Percentiles rank a stretch among this genome's conserved stretches.
Evolutionary conservation across 2,888 invertebrate species (phyloP).

Genomic region (Candidula unifasciata): DNA sequence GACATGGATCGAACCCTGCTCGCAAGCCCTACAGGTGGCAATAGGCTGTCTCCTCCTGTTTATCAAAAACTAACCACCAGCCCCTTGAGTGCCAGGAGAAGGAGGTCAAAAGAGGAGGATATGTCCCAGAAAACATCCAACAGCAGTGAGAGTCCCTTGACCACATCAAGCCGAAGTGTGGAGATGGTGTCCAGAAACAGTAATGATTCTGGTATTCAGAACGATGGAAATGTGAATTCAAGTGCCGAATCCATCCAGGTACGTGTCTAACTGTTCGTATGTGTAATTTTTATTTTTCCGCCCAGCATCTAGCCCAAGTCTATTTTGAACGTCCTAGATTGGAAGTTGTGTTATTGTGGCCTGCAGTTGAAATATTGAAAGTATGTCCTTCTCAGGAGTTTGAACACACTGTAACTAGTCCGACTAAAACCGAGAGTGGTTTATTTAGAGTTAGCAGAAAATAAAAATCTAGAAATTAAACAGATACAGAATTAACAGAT

Average conservation of each 20-base stretch:
- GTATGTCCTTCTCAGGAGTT: no score
- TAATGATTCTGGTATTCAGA: conserved; percentile 73
- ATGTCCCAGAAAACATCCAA: neutral
- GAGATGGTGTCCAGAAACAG: conserved; percentile 68
- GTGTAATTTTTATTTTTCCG: no score
- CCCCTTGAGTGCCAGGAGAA: conserved; percentile 21
- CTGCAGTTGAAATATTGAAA: no score
- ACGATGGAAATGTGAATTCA: conserved; percentile 68
- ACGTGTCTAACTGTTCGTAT: conserved; percentile 7
- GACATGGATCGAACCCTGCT: conserved; percentile 45
- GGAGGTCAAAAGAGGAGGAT: neutral
- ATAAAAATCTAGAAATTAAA: no score
- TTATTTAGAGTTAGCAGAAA: no score
- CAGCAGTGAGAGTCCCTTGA: neutral
- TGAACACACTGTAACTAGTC: no score
- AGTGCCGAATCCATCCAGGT: conserved; percentile 71
- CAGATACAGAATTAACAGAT: no score
- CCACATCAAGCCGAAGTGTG: neutral
- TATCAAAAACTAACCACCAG: conserved; percentile 36
- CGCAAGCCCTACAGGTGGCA: conserved; percentile 27
- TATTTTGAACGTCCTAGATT: no score
- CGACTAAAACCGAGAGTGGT: no score
- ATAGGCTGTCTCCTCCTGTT: conserved; percentile 39
- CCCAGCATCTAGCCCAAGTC: no score
- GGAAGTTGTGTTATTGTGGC: no score